Percentiles rank a stretch among this genome's conserved stretches.
phyloP scores from a whole-genome alignment of 1,140 invertebrate genomes.

The Eupristina koningsbergeri region DNA sequence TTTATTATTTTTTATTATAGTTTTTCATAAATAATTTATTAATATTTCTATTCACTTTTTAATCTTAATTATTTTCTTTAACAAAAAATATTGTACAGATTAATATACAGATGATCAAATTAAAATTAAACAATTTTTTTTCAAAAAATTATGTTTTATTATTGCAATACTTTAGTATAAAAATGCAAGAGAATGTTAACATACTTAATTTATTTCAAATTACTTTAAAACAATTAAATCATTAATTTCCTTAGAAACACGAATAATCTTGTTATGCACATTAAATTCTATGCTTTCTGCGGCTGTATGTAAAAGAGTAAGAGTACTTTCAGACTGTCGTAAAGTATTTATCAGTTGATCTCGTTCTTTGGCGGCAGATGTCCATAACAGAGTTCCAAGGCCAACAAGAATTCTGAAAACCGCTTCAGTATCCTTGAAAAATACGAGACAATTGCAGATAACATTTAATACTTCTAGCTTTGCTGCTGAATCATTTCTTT shows the following conservation, averaged over 20 bases:
- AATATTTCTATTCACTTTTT: too few relatives aligned
- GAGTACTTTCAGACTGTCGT: slow-evolving; percentile 59
- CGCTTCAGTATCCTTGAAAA: slow-evolving; percentile 30
- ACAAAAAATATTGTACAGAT: too few relatives aligned
- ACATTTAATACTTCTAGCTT: slow-evolving; percentile 71
- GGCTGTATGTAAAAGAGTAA: slow-evolving; percentile 59
- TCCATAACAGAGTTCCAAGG: slow-evolving; percentile 78
- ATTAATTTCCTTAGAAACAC: slow-evolving; percentile 68
- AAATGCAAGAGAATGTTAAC: slow-evolving; percentile 41
- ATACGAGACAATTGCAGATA: slow-evolving; percentile 72
- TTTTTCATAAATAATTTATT: too few relatives aligned
- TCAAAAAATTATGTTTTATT: slow-evolving; percentile 19
- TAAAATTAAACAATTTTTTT: slow-evolving; percentile 9
- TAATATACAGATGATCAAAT: not conserved
- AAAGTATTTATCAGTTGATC: slow-evolving; percentile 59
- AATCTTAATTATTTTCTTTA: too few relatives aligned
- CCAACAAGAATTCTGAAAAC: slow-evolving; percentile 74
- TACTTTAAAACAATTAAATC: slow-evolving; percentile 62
- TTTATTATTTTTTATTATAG: too few relatives aligned
- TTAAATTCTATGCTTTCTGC: slow-evolving; percentile 55
- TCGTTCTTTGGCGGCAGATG: slow-evolving; percentile 54
- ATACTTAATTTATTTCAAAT: slow-evolving; percentile 26
- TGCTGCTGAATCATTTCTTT: slow-evolving; percentile 67
- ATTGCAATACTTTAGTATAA: slow-evolving; percentile 59
- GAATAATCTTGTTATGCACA: slow-evolving; percentile 61